Conservation (phyloP, 1,140 invertebrate genomes). For the Drosophila virilis region DNA sequence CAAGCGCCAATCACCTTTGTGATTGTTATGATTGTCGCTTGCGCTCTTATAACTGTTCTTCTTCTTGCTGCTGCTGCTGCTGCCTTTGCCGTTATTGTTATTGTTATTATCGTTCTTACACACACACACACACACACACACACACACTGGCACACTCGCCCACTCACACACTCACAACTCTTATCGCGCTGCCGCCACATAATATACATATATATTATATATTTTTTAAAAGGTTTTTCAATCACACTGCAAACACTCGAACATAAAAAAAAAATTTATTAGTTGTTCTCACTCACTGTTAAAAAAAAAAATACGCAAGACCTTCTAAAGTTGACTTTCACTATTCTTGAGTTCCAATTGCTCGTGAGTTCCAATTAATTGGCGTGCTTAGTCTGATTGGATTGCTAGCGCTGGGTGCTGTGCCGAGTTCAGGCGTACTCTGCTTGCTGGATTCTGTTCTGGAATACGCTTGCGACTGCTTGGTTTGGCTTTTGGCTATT, state of each 20-base stretch:
- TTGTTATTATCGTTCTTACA: constrained; percentile 4
- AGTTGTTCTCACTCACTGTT: background rate
- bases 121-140: background rate
- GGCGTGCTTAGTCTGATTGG: background rate
- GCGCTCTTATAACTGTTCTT: background rate
- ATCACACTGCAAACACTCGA: constrained; percentile 38
- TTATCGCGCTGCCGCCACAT: constrained; percentile 22
- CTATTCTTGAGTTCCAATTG: constrained; percentile 6
- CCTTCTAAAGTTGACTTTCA: constrained; percentile 30
- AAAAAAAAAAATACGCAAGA: constrained; percentile 31
- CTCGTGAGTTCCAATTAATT: background rate
- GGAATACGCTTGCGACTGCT: background rate
- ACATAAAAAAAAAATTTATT: constrained; percentile 21
- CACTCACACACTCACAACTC: constrained; percentile 9
- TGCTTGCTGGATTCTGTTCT: background rate
- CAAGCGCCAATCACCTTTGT: constrained; percentile 24
- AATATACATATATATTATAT: constrained; percentile 9
- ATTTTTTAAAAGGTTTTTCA: constrained; percentile 5
- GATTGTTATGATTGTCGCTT: constrained; percentile 14
- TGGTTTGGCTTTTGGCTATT: background rate
- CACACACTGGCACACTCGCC: background rate
- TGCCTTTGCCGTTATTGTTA: constrained; percentile 1
- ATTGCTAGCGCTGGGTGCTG: background rate
- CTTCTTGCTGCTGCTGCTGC: background rate
- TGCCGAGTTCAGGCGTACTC: too few species aligned